Evolutionary conservation across 2,797 vertebrate species (phyloP), one percentile per base, ranked within the genome.

Genomic region (Acrocephalus scirpaceus): DNA sequence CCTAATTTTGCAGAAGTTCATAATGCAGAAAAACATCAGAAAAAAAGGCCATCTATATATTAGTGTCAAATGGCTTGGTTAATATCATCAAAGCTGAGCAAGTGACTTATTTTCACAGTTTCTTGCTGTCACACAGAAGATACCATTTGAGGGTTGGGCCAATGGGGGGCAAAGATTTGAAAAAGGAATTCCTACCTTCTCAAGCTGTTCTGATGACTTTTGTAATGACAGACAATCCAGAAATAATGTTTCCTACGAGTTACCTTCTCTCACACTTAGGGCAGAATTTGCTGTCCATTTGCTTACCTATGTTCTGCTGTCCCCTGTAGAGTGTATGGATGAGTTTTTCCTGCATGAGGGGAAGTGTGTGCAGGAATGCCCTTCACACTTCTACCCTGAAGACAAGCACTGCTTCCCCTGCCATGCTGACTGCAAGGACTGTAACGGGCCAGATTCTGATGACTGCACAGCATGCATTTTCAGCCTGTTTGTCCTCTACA

Each of bases 391-490:
- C 97, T 99, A 98, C 4, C 78, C 92, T 15, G 98, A 96, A 38
- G 75, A 94, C 3, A 95, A 92, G 66, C 96, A 96, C 72, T 99
- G 99, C 65, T 81, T 98, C 74, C 95, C 79, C 34, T 99, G 99
- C 93, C 98, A 99, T 13, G 30, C 83, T 3, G 86, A 98, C 16
- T 99, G 99, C 83, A 94, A 92, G 48, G 95, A 97, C 3, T 99
- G 99, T 91, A 98, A 93, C 0, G 99, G 99, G 22, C 99, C 98
- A 0, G 95, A 97, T 16, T 64, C 57, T 0, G 98, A 98, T 0
- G 98, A 99, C 96, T 99, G 99, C 16, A 87, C 80, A 21, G n/a
- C 26, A 64, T 99, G 99, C 60, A 20, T 34, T 16, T 85, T 93
- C 32, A 4, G 11, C 0, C 94, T 40, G 83, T 97, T 96, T 10